Evolutionary conservation across 2,797 vertebrate species (phyloP).

Genomic region (Microctenopoma steveboyesi): DNA sequence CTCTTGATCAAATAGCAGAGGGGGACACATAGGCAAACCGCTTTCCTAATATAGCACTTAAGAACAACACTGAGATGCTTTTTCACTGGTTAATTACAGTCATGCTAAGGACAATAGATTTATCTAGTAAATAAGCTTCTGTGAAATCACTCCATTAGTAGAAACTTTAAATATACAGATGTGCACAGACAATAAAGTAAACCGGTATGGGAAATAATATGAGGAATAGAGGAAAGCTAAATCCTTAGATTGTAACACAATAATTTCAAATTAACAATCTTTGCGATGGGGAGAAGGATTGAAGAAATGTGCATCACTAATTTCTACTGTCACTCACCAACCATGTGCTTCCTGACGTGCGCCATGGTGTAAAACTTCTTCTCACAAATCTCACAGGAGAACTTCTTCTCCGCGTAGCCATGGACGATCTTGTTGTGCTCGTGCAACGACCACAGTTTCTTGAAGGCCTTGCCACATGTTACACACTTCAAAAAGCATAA

Average conservation of each 20-base stretch:
- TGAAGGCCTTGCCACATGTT: conserved; percentile 95
- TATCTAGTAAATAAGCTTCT: conserved; percentile 39
- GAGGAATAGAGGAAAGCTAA: conserved; percentile 40
- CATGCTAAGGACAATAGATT: conserved; percentile 28
- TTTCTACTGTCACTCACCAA: conserved; percentile 87
- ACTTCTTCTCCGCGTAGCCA: conserved; percentile 97
- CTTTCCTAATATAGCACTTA: conserved; percentile 16
- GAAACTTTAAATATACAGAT: conserved; percentile 5
- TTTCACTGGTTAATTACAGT: conserved; percentile 23
- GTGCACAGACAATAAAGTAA: conserved; percentile 16
- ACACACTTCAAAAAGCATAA: conserved; percentile 83
- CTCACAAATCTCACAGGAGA: conserved; percentile 98
- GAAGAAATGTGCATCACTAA: not conserved
- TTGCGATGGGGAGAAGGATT: conserved; percentile 37
- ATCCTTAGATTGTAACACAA: conserved; percentile 36
- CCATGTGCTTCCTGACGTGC: conserved; percentile 98
- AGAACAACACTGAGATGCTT: conserved; percentile 13
- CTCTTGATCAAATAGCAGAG: conserved; percentile 22
- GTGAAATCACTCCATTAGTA: conserved; percentile 3
- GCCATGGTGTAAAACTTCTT: conserved; percentile 99
- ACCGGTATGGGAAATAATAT: not conserved
- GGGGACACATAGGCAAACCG: conserved; percentile 25
- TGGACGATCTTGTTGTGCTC: conserved; percentile 99
- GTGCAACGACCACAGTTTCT: conserved; percentile 98
- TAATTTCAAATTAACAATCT: conserved; percentile 52